Evolutionary conservation across 2,797 vertebrate genomes (phyloP), one percentile per base, ranked within the genome.

Genomic region (Clarias pachynema): DNA sequence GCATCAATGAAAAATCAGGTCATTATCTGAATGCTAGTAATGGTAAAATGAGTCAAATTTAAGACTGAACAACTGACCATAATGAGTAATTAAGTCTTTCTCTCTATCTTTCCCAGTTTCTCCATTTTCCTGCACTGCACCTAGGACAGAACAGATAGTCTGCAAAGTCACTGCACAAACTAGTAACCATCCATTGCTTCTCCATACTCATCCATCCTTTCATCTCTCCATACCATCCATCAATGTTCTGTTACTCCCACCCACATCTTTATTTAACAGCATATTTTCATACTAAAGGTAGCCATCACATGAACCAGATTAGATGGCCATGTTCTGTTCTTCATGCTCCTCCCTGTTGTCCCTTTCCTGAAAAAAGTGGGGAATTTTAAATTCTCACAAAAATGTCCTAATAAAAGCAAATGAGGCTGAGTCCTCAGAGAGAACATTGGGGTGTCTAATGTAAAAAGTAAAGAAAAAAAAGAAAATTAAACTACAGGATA

Each of bases 401-500:
- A 89, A 89, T 89, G 82, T 80, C 53, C 66, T 59, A 88, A 86
- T 85, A 81, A 89, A 90, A 84, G 81, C 83, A 88, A 89, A 89
- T 88, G 63, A 49, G 68, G 34, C 79, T 59, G 20, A 44, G 44
- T 29, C n/a, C 72, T 69, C 37, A 69, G 65, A 63, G 16, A 74
- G 56, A 26, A 20, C 69, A 70, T n/a, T 5, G 4, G 59, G 65
- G 18, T 79, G 22, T 31, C 22, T 5, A 29, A 44, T n/a, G 29
- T 37, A 68, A 63, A 14, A 62, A 60, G 69, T 37, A 0, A 26
- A 37, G 12, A 37, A 60, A 49, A 26, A 26, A 73, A 26, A 40
- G 14, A 29, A 75, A 75, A 12, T 1, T 0, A 10, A 44, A 49
- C 10, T 31, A 15, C 22, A 31, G n/a, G 9, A 57, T 29, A 31